Evolutionary conservation across 1,140 invertebrate species (phyloP).

Genomic region (Drosophila jambulina): DNA sequence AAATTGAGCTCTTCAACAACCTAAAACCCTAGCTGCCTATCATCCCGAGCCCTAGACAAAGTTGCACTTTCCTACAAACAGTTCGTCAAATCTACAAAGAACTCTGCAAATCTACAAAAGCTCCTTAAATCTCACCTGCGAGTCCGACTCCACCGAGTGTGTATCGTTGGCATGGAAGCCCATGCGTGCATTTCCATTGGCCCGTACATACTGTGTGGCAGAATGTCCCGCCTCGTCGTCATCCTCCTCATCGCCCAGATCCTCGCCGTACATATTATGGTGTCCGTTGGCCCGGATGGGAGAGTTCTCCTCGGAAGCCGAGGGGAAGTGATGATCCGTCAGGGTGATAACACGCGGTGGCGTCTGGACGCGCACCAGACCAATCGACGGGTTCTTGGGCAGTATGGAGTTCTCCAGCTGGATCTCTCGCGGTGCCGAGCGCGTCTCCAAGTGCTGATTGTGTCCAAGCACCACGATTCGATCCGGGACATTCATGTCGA

Average conservation of each 20-base stretch:
- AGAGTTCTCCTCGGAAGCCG: conserved; percentile 88
- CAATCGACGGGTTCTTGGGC: conserved; percentile 88
- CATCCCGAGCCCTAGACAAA: not conserved
- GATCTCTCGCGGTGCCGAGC: conserved; percentile 93
- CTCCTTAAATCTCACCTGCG: conserved; percentile 65
- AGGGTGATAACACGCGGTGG: conserved; percentile 93
- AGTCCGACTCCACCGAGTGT: conserved; percentile 81
- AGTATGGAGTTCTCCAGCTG: conserved; percentile 92
- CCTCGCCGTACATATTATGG: conserved; percentile 49
- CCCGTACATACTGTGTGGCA: conserved; percentile 76
- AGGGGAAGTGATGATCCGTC: conserved; percentile 92
- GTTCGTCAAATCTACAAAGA: not conserved
- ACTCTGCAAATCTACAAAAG: not conserved
- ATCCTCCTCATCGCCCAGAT: conserved; percentile 58
- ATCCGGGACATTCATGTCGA: conserved; percentile 96
- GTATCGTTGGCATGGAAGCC: conserved; percentile 76
- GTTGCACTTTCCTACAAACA: no score
- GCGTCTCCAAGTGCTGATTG: conserved; percentile 92
- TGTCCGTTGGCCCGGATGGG: conserved; percentile 61
- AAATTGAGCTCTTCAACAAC: not conserved
- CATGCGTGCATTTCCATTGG: conserved; percentile 72
- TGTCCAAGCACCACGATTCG: conserved; percentile 94
- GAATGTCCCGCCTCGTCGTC: conserved; percentile 62
- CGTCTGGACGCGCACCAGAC: conserved; percentile 91
- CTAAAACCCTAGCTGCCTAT: not conserved